Percentiles rank a stretch among this genome's conserved stretches.
Conservation (phyloP, 2,888 invertebrate genomes). For the Apeira syringaria region DNA sequence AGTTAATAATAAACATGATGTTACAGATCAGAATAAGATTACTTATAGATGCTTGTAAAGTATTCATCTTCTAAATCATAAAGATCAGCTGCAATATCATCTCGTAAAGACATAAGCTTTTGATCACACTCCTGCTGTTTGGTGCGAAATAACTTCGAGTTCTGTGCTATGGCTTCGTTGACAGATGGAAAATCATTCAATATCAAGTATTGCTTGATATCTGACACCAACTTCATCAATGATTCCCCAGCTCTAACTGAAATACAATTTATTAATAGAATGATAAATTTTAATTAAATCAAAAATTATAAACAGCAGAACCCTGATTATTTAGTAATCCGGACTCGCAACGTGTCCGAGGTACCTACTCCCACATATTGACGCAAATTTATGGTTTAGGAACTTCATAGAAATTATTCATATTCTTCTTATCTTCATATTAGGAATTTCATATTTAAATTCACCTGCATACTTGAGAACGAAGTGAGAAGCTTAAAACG, state of each 20-base stretch:
- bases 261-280: slow-evolving; percentile 42
- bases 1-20: no score
- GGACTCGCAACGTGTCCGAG: no score
- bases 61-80: slow-evolving; percentile 97
- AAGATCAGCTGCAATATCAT: slow-evolving; percentile 97
- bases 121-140: slow-evolving; percentile 97
- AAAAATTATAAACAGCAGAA: no score
- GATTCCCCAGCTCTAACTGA: slow-evolving; percentile 97
- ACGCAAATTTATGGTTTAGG: no score
- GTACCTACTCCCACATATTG: no score
- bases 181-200: slow-evolving; percentile 99
- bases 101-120: slow-evolving; percentile 94
- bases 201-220: slow-evolving; percentile 98
- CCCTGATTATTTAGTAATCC: no score
- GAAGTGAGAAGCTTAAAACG: no score
- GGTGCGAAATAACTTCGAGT: slow-evolving; percentile 93
- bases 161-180: slow-evolving; percentile 98
- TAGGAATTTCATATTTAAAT: no score
- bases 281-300: no score
- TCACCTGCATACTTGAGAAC: no score
- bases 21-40: slow-evolving; percentile 32
- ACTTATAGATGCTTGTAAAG: slow-evolving; percentile 93
- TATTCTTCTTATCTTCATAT: no score
- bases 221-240: slow-evolving; percentile 97
- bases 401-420: no score